Evolutionary conservation across 1,140 invertebrate species (phyloP), one percentile per base, ranked within the genome.

Genomic region (Stratiolaelaps scimitus): DNA sequence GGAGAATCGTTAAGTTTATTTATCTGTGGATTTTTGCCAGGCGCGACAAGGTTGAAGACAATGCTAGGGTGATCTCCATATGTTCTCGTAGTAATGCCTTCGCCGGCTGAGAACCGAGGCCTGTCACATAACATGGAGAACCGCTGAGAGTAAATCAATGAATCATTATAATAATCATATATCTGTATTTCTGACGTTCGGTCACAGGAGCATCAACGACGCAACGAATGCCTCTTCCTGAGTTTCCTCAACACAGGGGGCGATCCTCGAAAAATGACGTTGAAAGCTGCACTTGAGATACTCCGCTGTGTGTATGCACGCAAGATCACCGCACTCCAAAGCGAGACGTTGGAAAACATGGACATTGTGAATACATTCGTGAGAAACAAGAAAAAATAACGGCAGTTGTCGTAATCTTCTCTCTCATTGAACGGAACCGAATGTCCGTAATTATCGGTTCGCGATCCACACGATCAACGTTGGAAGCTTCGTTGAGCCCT

Each of bases 171-270:
- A n/a, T 13, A n/a, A n/a, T 45, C 7, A 48, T 23, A 48, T 48
- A 20, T 23, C 4, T 29, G 53, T 23, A 19, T 15, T 29, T 19
- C 13, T 17, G 26, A 29, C 53, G 5, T 4, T 60, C 13, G 15
- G 10, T 60, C 26, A 17, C 53, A 60, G 53, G 53, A 60, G 26
- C 53, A 60, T 60, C 53, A 60, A 34, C 15, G 53, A 60, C 53
- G 53, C 23, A 60, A 60, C 20, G 53, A 60, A 23, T 60, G 53
- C 23, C 20, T 60, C 26, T 60, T 19, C 20, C 53, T 60, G 23
- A 60, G 26, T 10, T 60, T 29, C 23, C 53, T 60, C 2, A 60
- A 60, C 4, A 29, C 2, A 2, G 53, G 53, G 4, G 20, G 53
- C 1, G 26, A 26, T 60, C 26, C 53, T 6, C 34, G 34, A 2